Percentiles rank a stretch among this genome's conserved stretches.
Conservation (phyloP, 2,797 vertebrate genomes). For the Urosaurus nigricauda region DNA sequence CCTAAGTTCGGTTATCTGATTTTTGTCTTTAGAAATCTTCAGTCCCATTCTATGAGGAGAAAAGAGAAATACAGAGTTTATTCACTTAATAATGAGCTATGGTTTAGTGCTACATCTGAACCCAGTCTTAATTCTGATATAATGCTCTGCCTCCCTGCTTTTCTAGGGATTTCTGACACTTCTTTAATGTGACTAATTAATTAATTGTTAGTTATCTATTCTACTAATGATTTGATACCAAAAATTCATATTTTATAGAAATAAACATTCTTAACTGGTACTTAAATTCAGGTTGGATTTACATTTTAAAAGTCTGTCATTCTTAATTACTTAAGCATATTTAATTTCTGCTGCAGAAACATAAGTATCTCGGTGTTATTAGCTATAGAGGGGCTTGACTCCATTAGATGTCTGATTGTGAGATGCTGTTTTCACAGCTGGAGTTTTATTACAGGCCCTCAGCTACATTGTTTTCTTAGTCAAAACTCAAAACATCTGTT, state of each 20-base stretch:
- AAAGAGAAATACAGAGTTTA: too few relatives aligned
- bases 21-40: too few relatives aligned
- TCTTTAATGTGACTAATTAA: not conserved
- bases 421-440: not conserved
- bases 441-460: slow-evolving; percentile 25
- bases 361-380: not conserved
- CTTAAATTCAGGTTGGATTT: not conserved
- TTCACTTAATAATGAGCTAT: not conserved
- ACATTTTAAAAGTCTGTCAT: not conserved
- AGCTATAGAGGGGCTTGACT: not conserved
- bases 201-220: not conserved
- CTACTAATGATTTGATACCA: not conserved
- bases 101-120: too few relatives aligned
- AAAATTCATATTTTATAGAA: not conserved
- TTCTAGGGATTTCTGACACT: not conserved
- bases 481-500: not conserved
- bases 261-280: not conserved
- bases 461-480: slow-evolving; percentile 31
- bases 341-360: slow-evolving; percentile 5
- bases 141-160: not conserved
- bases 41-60: too few relatives aligned
- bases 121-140: not conserved
- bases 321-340: slow-evolving; percentile 14
- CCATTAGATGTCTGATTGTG: not conserved
- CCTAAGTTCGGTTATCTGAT: too few relatives aligned